Conservation (phyloP, 2,888 invertebrate species). For the Emesis furor region DNA sequence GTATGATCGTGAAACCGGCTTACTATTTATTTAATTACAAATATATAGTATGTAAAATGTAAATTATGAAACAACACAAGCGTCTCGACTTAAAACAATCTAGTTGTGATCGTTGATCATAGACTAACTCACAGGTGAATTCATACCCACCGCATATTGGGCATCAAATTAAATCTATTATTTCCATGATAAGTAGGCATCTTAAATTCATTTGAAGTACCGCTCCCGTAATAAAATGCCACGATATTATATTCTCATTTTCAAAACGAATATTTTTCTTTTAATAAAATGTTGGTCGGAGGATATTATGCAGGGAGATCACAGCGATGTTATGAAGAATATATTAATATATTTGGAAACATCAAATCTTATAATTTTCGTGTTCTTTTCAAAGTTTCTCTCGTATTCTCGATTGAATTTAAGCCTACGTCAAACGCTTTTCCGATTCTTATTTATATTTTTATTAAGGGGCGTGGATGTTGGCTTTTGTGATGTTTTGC, state of each 20-base stretch:
- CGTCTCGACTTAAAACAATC: neutral
- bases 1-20: too few species aligned
- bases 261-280: constrained; percentile 26
- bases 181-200: constrained; percentile 66
- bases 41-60: too few species aligned
- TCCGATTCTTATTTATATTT: constrained; percentile 25
- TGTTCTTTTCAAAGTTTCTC: constrained; percentile 11
- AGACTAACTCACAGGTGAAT: constrained; percentile 28
- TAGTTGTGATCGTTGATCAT: neutral
- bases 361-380: constrained; percentile 27
- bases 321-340: constrained; percentile 25
- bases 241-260: constrained; percentile 62
- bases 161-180: constrained; percentile 66
- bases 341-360: constrained; percentile 27
- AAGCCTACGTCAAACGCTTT: constrained; percentile 19
- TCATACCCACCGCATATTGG: constrained; percentile 78
- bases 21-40: too few species aligned
- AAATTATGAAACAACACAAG: too few species aligned
- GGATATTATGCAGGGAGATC: constrained; percentile 23
- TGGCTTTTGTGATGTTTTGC: constrained; percentile 14
- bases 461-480: constrained; percentile 12
- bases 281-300: constrained; percentile 23
- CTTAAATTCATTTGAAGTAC: constrained; percentile 66
- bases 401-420: constrained; percentile 19
- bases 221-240: constrained; percentile 58